phyloP scores from a whole-genome alignment of 1,140 invertebrate genomes.

The Subanguina moxae region DNA sequence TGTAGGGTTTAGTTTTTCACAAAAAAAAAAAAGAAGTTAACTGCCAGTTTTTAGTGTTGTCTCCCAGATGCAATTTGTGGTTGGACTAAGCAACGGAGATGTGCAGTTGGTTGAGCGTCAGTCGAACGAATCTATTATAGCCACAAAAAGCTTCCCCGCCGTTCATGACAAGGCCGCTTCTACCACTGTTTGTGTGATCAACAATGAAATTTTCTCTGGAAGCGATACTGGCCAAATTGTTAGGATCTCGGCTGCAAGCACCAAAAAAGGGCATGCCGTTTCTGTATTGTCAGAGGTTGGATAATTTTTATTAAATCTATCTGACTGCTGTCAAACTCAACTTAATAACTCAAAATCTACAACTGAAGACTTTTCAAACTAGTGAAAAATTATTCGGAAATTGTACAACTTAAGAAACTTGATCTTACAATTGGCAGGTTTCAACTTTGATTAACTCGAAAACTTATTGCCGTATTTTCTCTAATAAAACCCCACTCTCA shows the following conservation, averaged over 20 bases:
- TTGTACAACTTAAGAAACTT: background rate
- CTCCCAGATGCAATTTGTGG: conserved; percentile 5
- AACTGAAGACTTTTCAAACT: too few relatives aligned
- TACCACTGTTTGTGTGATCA: conserved; percentile 16
- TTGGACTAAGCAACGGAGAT: conserved; percentile 6
- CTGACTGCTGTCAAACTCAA: too few relatives aligned
- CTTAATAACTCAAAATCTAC: background rate
- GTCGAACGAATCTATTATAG: background rate
- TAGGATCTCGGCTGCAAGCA: conserved; percentile 11
- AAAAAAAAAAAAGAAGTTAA: background rate
- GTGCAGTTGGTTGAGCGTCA: background rate
- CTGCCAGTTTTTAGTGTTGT: background rate
- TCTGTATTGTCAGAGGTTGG: background rate
- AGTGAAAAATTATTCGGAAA: conserved; percentile 1
- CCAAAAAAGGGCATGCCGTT: background rate
- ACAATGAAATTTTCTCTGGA: conserved; percentile 26
- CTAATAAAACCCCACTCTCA: too few relatives aligned
- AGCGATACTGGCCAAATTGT: conserved; percentile 23
- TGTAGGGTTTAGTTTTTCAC: background rate
- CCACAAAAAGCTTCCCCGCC: background rate
- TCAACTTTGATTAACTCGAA: too few relatives aligned
- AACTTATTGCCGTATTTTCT: too few relatives aligned
- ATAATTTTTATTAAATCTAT: background rate
- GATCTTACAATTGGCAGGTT: too few relatives aligned
- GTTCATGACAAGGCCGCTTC: conserved; percentile 11